A percentile compares a stretch with the other conserved stretches of the same genome.
Conservation (phyloP, 2,113 vertebrate genomes). For the Bostrychus sinensis region DNA sequence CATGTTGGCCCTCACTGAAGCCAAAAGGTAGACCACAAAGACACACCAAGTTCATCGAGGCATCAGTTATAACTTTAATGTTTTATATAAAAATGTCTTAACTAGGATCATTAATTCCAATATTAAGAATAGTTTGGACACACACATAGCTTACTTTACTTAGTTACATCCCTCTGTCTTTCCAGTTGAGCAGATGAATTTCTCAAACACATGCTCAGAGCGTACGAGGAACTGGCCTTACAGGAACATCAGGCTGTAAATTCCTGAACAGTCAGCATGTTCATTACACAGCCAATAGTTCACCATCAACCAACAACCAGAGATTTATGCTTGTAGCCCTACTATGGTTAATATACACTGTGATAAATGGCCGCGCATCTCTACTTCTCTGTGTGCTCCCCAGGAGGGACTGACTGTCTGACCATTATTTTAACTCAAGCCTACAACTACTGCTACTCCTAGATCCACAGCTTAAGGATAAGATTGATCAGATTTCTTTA, state of each 20-base stretch:
- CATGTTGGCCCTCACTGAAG: conserved; percentile 37
- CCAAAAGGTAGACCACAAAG: conserved; percentile 50
- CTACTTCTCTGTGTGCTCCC: background rate
- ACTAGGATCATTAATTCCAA: too few species aligned
- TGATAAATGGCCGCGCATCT: conserved; percentile 2
- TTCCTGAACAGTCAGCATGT: conserved; percentile 33
- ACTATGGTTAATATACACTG: conserved; percentile 20
- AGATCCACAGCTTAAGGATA: background rate
- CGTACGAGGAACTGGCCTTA: conserved; percentile 20
- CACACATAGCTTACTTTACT: too few species aligned
- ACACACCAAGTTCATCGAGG: conserved; percentile 34
- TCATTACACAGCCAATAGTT: conserved; percentile 53
- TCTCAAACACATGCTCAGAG: background rate
- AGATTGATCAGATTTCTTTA: background rate
- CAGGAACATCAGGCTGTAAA: conserved; percentile 45
- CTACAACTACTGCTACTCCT: background rate
- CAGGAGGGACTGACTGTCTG: background rate
- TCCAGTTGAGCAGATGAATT: background rate
- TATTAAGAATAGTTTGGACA: too few species aligned
- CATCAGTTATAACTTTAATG: too few species aligned
- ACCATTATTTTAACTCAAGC: conserved; percentile 2
- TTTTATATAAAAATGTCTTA: too few species aligned
- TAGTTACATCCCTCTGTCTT: background rate
- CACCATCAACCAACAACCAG: conserved; percentile 24
- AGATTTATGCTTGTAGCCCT: conserved; percentile 37